A percentile compares a stretch with the other conserved stretches of the same genome.
Evolutionary conservation across 2,888 invertebrate species (phyloP).

Genomic region (Metallyticus violacea): DNA sequence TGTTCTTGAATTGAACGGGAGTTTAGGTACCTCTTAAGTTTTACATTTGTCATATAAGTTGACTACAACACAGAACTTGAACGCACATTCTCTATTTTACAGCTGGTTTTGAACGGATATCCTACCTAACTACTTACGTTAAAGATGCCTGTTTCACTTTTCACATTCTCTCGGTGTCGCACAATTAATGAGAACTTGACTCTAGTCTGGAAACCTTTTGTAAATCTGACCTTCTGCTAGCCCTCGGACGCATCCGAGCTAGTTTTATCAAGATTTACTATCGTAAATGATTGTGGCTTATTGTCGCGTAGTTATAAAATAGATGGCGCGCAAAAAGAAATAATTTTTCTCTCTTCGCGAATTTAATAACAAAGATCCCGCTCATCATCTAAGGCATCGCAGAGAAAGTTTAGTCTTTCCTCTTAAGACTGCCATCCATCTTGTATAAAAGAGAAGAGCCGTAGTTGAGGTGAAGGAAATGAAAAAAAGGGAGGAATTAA

Average conservation of each 20-base stretch:
- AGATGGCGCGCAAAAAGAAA: background rate
- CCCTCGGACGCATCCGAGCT: background rate
- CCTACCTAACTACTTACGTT: no score
- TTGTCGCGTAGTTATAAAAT: background rate
- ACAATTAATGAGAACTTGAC: no score
- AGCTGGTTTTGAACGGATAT: no score
- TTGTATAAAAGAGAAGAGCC: background rate
- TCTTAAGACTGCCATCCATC: conserved; percentile 14
- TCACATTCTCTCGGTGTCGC: no score
- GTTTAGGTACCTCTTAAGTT: no score
- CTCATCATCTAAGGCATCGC: background rate
- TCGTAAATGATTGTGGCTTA: background rate
- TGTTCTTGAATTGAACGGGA: no score
- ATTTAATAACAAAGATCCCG: background rate
- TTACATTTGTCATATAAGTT: no score
- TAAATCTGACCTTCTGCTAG: background rate
- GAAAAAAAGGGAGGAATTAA: conserved; percentile 3
- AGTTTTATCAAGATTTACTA: background rate
- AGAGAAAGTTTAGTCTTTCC: background rate
- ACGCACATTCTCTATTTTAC: no score
- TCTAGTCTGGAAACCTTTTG: no score
- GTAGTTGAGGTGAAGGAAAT: no score
- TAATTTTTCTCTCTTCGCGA: background rate
- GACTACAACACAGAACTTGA: no score
- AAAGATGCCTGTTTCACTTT: no score